A percentile compares a stretch with the other conserved stretches of the same genome.
Evolutionary conservation across 2,113 vertebrate species (phyloP).

Genomic region (Strix aluco): DNA sequence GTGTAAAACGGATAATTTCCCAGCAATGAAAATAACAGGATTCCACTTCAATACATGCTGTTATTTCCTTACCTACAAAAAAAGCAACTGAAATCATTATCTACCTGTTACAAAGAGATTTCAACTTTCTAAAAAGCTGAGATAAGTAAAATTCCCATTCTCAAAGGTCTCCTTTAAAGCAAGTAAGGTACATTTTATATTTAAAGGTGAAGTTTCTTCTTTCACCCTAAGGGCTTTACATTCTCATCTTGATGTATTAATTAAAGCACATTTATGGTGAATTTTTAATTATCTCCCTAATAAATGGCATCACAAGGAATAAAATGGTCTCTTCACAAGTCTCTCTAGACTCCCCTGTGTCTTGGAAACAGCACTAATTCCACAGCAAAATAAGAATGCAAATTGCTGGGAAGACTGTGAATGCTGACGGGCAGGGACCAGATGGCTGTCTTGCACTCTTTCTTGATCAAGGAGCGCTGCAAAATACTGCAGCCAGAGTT

Average conservation of each 20-base stretch:
- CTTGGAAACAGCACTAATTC: not conserved
- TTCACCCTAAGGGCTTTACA: slow-evolving; percentile 52
- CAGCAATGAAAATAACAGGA: slow-evolving; percentile 26
- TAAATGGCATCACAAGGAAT: slow-evolving; percentile 59
- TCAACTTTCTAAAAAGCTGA: slow-evolving; percentile 56
- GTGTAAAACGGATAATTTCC: slow-evolving; percentile 19
- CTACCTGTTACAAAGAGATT: slow-evolving; percentile 37
- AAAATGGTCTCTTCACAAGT: slow-evolving; percentile 34
- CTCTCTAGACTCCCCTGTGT: not conserved
- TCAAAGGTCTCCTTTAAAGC: slow-evolving; percentile 52
- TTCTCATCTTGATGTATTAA: slow-evolving; percentile 64
- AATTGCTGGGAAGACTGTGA: not conserved
- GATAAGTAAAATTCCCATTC: slow-evolving; percentile 47
- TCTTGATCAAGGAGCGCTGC: not conserved
- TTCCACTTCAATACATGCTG: not conserved
- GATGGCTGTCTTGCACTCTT: not conserved
- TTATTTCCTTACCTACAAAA: slow-evolving; percentile 27
- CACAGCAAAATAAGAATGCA: not conserved
- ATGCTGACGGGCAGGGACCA: not conserved
- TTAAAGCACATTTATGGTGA: slow-evolving; percentile 49
- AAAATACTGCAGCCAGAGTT: not conserved
- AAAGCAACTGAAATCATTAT: slow-evolving; percentile 34
- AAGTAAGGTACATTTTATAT: slow-evolving; percentile 36
- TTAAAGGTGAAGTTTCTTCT: slow-evolving; percentile 52
- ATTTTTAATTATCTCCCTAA: slow-evolving; percentile 65